A percentile compares a stretch with the other conserved stretches of the same genome.
phyloP scores from a whole-genome alignment of 2,113 vertebrate genomes.

The Callaeas wilsoni region DNA sequence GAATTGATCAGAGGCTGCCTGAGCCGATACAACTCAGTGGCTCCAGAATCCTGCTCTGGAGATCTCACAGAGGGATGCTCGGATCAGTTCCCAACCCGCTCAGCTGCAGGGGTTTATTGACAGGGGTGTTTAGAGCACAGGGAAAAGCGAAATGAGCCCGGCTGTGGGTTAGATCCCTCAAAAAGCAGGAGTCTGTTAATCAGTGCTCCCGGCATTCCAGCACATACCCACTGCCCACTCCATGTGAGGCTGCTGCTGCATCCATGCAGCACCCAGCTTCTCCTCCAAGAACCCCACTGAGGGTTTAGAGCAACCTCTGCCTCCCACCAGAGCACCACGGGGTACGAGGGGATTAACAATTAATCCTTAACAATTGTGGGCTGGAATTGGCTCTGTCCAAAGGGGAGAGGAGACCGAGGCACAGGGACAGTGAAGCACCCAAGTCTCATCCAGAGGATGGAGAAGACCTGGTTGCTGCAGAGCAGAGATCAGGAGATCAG shows the following conservation, averaged over 20 bases:
- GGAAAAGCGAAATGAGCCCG: neutral
- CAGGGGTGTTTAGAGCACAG: neutral
- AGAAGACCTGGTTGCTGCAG: neutral
- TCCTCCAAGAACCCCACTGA: neutral
- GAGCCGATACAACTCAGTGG: neutral
- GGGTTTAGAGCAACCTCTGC: neutral
- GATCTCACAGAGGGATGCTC: neutral
- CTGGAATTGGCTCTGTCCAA: neutral
- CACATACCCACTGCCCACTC: neutral
- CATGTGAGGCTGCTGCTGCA: neutral
- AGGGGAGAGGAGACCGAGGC: neutral
- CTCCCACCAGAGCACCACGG: neutral
- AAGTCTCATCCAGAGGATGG: neutral
- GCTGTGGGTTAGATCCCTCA: neutral
- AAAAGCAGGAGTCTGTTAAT: neutral
- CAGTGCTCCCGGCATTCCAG: neutral
- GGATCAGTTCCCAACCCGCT: neutral
- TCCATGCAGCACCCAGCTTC: accelerated
- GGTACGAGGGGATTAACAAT: neutral
- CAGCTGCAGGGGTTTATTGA: neutral
- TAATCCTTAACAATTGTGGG: neutral
- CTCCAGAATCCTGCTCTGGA: neutral
- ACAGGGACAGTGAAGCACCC: accelerated
- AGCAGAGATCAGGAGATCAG: neutral
- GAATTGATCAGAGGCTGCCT: neutral